Conservation (phyloP, 2,888 invertebrate species). For the Diaperis boleti region DNA sequence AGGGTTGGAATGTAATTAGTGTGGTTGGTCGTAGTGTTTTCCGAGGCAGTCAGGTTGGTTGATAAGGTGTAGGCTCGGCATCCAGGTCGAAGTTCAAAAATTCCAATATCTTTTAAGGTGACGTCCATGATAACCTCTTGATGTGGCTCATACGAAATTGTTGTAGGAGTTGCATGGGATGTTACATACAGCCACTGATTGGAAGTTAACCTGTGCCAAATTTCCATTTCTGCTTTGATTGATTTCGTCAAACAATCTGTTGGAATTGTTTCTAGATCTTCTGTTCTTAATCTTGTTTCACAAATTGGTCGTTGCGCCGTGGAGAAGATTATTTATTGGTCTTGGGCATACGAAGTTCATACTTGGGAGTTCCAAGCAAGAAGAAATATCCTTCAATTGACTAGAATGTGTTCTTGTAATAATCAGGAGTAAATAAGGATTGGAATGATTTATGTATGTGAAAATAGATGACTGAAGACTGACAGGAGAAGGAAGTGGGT, state of each 20-base stretch:
- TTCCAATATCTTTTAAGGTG: not conserved
- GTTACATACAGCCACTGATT: slow-evolving; percentile 15
- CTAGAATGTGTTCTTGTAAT: slow-evolving; percentile 28
- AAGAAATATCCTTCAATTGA: slow-evolving; percentile 24
- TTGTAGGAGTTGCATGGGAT: not conserved
- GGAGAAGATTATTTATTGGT: not conserved
- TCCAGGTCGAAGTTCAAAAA: not conserved
- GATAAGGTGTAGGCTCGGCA: not conserved
- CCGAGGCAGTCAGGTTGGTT: not conserved
- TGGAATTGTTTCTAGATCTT: slow-evolving; percentile 25
- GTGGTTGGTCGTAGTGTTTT: not conserved
- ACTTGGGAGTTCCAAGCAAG: slow-evolving; percentile 14
- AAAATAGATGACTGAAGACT: slow-evolving; percentile 20
- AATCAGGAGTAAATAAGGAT: slow-evolving; percentile 30
- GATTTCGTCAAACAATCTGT: slow-evolving; percentile 33
- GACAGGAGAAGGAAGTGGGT: not conserved
- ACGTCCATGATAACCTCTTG: not conserved
- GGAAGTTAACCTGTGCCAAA: not conserved
- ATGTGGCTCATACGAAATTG: not conserved
- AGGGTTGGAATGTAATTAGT: not conserved
- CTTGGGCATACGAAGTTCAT: not conserved
- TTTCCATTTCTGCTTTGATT: slow-evolving; percentile 27
- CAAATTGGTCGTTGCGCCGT: slow-evolving; percentile 31
- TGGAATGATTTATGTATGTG: slow-evolving; percentile 34
- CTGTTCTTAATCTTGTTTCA: slow-evolving; percentile 25